Conservation (phyloP, 2,113 vertebrate species). For the Siniperca chuatsi region DNA sequence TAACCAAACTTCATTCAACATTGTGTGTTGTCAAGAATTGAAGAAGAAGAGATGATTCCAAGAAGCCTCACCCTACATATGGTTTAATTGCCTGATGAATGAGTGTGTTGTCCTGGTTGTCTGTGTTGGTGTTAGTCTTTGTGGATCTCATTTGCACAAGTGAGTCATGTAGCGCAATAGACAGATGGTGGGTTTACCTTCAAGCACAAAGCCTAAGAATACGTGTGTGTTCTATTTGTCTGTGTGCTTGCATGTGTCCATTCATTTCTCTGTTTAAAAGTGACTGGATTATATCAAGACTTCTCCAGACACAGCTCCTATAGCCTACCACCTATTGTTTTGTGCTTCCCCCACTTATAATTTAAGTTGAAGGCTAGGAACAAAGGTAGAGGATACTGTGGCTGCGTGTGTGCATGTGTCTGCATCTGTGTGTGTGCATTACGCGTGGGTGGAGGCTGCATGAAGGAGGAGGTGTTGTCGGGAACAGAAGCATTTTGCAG, state of each 20-base stretch:
- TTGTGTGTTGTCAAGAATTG: slow-evolving; percentile 36
- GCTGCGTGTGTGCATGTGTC: slow-evolving; percentile 53
- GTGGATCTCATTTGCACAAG: slow-evolving; percentile 51
- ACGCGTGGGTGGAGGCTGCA: slow-evolving; percentile 69
- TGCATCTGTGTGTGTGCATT: slow-evolving; percentile 51
- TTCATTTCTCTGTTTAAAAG: slow-evolving; percentile 32
- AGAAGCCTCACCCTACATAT: slow-evolving; percentile 52
- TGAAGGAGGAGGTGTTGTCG: slow-evolving; percentile 81
- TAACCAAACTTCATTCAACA: background rate
- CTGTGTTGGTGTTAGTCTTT: slow-evolving; percentile 56
- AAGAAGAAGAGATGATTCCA: slow-evolving; percentile 28
- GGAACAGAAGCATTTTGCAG: slow-evolving; percentile 88
- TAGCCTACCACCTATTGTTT: slow-evolving; percentile 40
- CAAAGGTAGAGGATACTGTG: slow-evolving; percentile 69
- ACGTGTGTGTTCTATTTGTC: slow-evolving; percentile 3
- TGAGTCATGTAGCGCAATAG: slow-evolving; percentile 61
- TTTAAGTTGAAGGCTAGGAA: slow-evolving; percentile 57
- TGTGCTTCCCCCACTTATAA: slow-evolving; percentile 30
- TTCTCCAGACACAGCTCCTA: slow-evolving; percentile 16
- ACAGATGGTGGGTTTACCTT: slow-evolving; percentile 36
- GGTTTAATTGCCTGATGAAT: slow-evolving; percentile 61
- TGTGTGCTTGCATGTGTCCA: slow-evolving; percentile 9
- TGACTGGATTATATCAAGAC: slow-evolving; percentile 24
- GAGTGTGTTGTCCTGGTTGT: slow-evolving; percentile 51
- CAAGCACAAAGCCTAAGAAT: slow-evolving; percentile 44